Conservation (phyloP, 2,113 vertebrate species). For the Antechinus flavipes region DNA sequence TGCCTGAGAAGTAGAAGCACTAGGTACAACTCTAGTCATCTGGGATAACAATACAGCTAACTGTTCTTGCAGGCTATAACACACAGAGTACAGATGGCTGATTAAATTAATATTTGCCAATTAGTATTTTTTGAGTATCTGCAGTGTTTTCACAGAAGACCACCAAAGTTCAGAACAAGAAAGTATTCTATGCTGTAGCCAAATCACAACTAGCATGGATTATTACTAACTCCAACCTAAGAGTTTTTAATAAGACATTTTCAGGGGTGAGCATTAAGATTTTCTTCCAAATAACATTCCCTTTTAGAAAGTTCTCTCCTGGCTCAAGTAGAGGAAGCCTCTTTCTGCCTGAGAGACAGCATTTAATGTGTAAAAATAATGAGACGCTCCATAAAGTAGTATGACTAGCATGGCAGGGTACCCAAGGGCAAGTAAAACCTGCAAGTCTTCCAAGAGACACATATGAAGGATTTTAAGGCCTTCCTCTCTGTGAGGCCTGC, state of each 20-base stretch:
- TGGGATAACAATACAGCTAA: not conserved
- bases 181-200: not conserved
- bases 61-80: not conserved
- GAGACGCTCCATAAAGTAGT: not conserved
- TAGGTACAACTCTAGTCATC: not conserved
- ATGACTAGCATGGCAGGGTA: no score
- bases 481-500: conserved; percentile 53
- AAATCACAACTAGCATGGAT: not conserved
- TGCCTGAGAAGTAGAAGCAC: not conserved
- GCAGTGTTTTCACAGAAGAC: not conserved
- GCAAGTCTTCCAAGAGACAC: conserved; percentile 24
- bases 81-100: not conserved
- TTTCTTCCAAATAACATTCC: not conserved
- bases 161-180: conserved; percentile 1
- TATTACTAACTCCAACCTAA: not conserved
- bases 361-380: not conserved
- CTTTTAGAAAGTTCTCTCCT: conserved; percentile 10
- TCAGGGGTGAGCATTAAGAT: not conserved
- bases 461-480: conserved; percentile 26
- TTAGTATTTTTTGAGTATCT: not conserved
- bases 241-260: not conserved
- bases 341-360: not conserved
- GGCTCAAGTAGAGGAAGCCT: conserved; percentile 18
- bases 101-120: not conserved
- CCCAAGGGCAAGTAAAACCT: conserved; percentile 17